A percentile compares a stretch with the other conserved stretches of the same genome.
Evolutionary conservation across 2,797 vertebrate genomes (phyloP).

Genomic region (Morelia viridis): DNA sequence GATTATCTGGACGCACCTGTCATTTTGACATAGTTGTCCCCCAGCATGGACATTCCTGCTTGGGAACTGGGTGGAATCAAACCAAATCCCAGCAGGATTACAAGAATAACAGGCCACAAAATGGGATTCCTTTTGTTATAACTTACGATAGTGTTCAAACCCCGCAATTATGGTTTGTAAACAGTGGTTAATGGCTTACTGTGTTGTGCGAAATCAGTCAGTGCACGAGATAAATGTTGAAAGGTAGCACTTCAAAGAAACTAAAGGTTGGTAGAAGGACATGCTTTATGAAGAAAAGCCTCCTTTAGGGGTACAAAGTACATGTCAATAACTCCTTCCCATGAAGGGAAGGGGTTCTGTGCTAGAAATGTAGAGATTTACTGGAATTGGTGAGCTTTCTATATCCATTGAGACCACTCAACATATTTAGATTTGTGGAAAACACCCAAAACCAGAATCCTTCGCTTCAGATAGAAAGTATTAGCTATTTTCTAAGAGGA

Average conservation of each 20-base stretch:
- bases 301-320: neutral
- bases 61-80: neutral
- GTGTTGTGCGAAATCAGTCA: neutral
- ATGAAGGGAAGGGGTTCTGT: neutral
- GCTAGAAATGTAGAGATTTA: neutral
- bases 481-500: neutral
- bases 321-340: neutral
- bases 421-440: neutral
- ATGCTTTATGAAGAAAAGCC: neutral
- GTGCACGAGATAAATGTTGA: neutral
- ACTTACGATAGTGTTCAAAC: neutral
- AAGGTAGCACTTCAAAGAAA: neutral
- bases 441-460: neutral
- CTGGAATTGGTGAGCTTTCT: neutral
- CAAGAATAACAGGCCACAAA: neutral
- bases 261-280: neutral
- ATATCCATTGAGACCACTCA: neutral
- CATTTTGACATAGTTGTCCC: neutral
- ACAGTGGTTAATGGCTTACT: neutral
- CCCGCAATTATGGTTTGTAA: neutral
- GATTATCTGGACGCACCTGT: neutral
- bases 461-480: neutral
- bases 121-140: neutral
- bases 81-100: neutral
- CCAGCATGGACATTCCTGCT: neutral